A percentile compares a stretch with the other conserved stretches of the same genome.
Conservation (phyloP, 1,140 invertebrate species). For the Eurosta solidaginis region DNA sequence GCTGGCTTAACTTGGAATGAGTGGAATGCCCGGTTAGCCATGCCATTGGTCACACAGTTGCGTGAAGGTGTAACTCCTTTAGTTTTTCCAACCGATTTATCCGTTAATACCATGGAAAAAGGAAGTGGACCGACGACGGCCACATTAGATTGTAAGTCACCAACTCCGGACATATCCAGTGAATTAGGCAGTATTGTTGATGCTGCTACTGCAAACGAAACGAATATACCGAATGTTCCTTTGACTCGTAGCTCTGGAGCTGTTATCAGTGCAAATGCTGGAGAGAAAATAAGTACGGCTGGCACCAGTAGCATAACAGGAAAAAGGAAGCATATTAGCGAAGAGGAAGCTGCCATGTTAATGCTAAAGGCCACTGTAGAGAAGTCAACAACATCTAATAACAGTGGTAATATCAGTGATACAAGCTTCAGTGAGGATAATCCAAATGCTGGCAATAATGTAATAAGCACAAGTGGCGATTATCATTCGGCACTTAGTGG, state of each 20-base stretch:
- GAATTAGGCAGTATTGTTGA: background rate
- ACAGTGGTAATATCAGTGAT: slow-evolving; percentile 43
- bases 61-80: slow-evolving; percentile 57
- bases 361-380: slow-evolving; percentile 44
- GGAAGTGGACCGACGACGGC: background rate
- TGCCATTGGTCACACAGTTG: slow-evolving; percentile 62
- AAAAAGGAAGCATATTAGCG: slow-evolving; percentile 47
- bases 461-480: slow-evolving; percentile 44
- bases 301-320: slow-evolving; percentile 29
- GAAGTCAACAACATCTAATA: slow-evolving; percentile 42
- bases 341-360: slow-evolving; percentile 52
- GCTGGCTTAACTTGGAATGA: slow-evolving; percentile 71
- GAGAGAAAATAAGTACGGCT: background rate
- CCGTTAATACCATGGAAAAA: slow-evolving; percentile 45
- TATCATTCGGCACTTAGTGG: slow-evolving; percentile 48
- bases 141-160: slow-evolving; percentile 31
- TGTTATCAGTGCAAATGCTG: background rate
- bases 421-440: slow-evolving; percentile 45
- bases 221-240: background rate
- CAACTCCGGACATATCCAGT: background rate
- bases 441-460: slow-evolving; percentile 33
- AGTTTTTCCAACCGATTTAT: slow-evolving; percentile 57
- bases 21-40: slow-evolving; percentile 66
- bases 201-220: background rate
- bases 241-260: slow-evolving; percentile 25